Percentiles rank a stretch among this genome's conserved stretches.
Evolutionary conservation across 2,797 vertebrate genomes (phyloP).

Genomic region (Pristis pectinata): DNA sequence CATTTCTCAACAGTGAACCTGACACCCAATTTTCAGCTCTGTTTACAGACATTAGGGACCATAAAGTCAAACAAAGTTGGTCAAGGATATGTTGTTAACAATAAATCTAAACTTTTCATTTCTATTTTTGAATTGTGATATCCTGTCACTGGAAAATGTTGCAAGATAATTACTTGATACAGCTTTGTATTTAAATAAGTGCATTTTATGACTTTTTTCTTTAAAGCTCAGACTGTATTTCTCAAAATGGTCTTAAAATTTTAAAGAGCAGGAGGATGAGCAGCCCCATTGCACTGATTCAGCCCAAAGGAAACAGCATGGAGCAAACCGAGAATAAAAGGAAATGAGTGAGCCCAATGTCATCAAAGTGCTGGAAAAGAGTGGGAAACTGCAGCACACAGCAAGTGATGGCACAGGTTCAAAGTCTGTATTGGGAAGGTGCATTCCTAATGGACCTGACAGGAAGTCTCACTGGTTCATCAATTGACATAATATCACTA

Average conservation of each 20-base stretch:
- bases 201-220: neutral
- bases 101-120: neutral
- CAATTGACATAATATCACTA: conserved; percentile 17
- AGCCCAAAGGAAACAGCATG: neutral
- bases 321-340: neutral
- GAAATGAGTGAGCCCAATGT: neutral
- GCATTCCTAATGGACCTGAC: neutral
- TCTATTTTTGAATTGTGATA: neutral
- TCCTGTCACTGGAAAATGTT: neutral
- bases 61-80: neutral
- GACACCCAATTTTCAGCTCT: neutral
- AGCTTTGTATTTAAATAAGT: neutral
- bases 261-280: neutral
- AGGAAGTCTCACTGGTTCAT: conserved; percentile 23
- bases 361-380: neutral
- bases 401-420: conserved; percentile 1
- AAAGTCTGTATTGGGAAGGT: neutral
- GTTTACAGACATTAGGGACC: neutral
- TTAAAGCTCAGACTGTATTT: neutral
- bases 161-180: neutral
- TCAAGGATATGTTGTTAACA: neutral
- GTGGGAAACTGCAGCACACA: neutral
- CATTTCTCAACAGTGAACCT: neutral
- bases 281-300: neutral
- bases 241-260: neutral